Percentiles rank a stretch among this genome's conserved stretches.
phyloP scores from a whole-genome alignment of 2,888 invertebrate species.

The Achlya flavicornis region DNA sequence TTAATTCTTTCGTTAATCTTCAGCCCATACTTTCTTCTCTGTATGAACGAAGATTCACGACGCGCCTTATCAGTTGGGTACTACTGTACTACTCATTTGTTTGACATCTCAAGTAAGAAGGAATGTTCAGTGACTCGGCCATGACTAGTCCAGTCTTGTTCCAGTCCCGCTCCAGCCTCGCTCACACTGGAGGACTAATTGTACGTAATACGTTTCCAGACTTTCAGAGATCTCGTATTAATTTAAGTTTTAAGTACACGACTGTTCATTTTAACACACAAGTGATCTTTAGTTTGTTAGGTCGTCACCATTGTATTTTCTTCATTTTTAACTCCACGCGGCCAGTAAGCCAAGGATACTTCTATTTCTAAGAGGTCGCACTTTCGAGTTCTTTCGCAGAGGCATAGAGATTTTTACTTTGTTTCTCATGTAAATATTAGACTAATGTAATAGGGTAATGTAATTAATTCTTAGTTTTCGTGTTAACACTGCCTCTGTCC shows the following conservation, averaged over 20 bases:
- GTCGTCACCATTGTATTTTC: constrained; percentile 46
- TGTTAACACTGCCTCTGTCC: constrained; percentile 48
- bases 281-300: constrained; percentile 69
- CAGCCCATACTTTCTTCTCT: too few species aligned
- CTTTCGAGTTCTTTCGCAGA: constrained; percentile 48
- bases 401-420: constrained; percentile 35
- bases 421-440: constrained; percentile 62
- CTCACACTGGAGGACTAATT: constrained; percentile 41
- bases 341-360: constrained; percentile 59
- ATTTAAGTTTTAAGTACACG: constrained; percentile 79
- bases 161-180: constrained; percentile 16
- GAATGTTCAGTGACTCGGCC: too few species aligned
- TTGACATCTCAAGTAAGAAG: too few species aligned
- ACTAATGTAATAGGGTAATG: constrained; percentile 44
- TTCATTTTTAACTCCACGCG: constrained; percentile 38
- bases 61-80: too few species aligned
- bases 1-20: too few species aligned
- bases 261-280: constrained; percentile 72
- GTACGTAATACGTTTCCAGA: constrained; percentile 81
- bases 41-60: too few species aligned
- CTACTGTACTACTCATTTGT: too few species aligned
- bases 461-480: constrained; percentile 51
- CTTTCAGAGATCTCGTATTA: constrained; percentile 84
- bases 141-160: background rate
- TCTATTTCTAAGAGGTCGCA: constrained; percentile 42